Percentiles rank a stretch among this genome's conserved stretches.
Evolutionary conservation across 2,888 invertebrate species (phyloP).

Genomic region (Arctia plantaginis): DNA sequence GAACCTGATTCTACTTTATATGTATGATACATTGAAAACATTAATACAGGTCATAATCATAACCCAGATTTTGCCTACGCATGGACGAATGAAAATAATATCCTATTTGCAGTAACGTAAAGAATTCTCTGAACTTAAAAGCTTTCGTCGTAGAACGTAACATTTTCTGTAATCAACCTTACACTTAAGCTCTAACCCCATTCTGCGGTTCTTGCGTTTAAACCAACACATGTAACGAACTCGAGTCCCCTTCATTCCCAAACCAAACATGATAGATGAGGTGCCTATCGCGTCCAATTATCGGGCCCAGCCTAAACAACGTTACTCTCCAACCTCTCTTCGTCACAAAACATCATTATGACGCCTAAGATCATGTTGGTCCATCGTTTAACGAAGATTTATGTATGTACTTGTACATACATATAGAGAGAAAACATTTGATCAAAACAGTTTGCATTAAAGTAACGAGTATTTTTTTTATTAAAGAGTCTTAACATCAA

Average conservation of each 20-base stretch:
- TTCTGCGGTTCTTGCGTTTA: conserved; percentile 17
- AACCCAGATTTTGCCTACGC: background rate
- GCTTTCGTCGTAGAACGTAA: conserved; percentile 22
- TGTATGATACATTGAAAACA: too few species aligned
- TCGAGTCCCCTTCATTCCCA: conserved; percentile 34
- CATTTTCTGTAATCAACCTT: conserved; percentile 26
- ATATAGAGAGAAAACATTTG: conserved; percentile 11
- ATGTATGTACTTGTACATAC: conserved; percentile 18
- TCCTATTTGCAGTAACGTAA: background rate
- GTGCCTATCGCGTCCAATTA: conserved; percentile 49
- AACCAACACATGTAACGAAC: conserved; percentile 25
- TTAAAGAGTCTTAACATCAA: background rate
- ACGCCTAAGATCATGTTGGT: conserved; percentile 32
- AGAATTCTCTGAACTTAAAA: conserved; percentile 1
- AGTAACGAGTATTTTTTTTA: too few species aligned
- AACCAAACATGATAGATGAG: conserved; percentile 46
- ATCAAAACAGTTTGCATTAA: background rate
- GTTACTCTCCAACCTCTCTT: conserved; percentile 23
- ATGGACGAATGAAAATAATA: background rate
- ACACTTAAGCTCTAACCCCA: conserved; percentile 20
- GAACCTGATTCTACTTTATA: too few species aligned
- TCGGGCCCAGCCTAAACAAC: conserved; percentile 44
- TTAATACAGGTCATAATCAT: background rate
- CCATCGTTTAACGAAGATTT: conserved; percentile 28
- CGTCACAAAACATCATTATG: conserved; percentile 43